Evolutionary conservation across 2,113 vertebrate species (phyloP).

Genomic region (Dunckerocampus dactyliophorus): DNA sequence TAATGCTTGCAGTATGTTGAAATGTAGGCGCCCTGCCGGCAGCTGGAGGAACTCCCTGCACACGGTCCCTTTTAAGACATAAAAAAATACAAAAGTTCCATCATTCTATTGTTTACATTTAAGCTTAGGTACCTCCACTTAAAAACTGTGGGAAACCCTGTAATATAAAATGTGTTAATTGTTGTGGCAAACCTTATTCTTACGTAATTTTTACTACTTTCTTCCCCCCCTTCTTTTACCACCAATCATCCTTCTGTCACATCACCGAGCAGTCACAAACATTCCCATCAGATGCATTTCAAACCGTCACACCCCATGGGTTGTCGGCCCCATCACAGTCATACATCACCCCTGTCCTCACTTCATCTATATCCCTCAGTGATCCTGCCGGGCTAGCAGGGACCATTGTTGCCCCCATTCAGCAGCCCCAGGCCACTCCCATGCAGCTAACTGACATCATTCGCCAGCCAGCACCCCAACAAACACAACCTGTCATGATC

Average conservation of each 20-base stretch:
- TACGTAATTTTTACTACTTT: slow-evolving; percentile 63
- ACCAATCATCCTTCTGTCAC: slow-evolving; percentile 44
- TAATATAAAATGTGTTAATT: slow-evolving; percentile 48
- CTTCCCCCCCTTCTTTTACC: slow-evolving; percentile 46
- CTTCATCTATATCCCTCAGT: slow-evolving; percentile 59
- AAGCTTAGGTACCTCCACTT: background rate
- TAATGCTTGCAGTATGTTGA: no score
- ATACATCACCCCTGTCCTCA: slow-evolving; percentile 59
- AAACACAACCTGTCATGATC: slow-evolving; percentile 57
- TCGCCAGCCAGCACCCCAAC: slow-evolving; percentile 63
- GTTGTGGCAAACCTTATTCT: slow-evolving; percentile 65
- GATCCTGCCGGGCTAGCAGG: slow-evolving; percentile 61
- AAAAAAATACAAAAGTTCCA: background rate
- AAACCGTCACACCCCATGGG: slow-evolving; percentile 58
- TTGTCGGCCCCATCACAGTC: slow-evolving; percentile 63
- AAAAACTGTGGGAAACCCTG: slow-evolving; percentile 45
- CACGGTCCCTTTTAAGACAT: background rate
- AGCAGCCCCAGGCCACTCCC: slow-evolving; percentile 64
- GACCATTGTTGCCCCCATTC: slow-evolving; percentile 53
- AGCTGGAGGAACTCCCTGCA: no score
- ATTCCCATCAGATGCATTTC: slow-evolving; percentile 66
- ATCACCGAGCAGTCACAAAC: slow-evolving; percentile 64
- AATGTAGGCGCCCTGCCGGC: no score
- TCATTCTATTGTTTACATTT: slow-evolving; percentile 1
- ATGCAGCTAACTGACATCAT: slow-evolving; percentile 63